Percentiles rank a stretch among this genome's conserved stretches.
These are phyloP conservation scores for Ypsolopha sequella DNA, from an alignment of 2,888 invertebrate genomes.

Conservation along the genomic window DNA sequence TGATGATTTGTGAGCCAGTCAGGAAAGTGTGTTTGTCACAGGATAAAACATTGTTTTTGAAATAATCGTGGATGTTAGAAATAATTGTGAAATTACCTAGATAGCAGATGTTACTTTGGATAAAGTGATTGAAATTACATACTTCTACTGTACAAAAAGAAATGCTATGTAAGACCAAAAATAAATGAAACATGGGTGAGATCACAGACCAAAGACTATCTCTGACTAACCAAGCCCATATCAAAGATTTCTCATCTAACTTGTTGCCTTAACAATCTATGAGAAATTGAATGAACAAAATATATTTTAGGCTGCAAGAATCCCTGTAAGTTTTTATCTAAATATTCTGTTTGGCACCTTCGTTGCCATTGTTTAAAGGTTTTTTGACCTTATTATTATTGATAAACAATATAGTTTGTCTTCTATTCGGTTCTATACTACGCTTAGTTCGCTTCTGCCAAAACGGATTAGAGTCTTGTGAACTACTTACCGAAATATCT, in stretches of 20 bases:
- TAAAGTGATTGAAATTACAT: not conserved
- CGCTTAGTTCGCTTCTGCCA: constrained; percentile 58
- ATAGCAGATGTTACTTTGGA: no score
- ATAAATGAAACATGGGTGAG: constrained; percentile 20
- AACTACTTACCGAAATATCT: constrained; percentile 38
- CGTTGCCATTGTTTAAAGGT: constrained; percentile 28
- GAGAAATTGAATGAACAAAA: constrained; percentile 40
- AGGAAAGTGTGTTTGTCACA: no score
- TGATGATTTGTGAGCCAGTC: no score
- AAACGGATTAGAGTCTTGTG: constrained; percentile 59
- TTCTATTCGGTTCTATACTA: constrained; percentile 54
- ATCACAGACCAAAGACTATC: constrained; percentile 52
- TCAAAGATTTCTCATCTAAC: constrained; percentile 41
- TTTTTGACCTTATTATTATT: constrained; percentile 57
- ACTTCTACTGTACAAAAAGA: not conserved
- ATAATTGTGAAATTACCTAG: no score
- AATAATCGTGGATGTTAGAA: no score
- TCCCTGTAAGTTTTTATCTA: constrained; percentile 20
- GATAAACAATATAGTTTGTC: constrained; percentile 63
- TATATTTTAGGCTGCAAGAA: constrained; percentile 6
- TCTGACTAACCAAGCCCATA: constrained; percentile 28
- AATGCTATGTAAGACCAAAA: not conserved
- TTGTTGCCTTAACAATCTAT: constrained; percentile 47
- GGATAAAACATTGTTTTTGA: no score
- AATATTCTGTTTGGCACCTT: constrained; percentile 19